Percentiles rank a stretch among this genome's conserved stretches.
Evolutionary conservation across 1,140 invertebrate genomes (phyloP).

Genomic region (Zaprionus davidi): DNA sequence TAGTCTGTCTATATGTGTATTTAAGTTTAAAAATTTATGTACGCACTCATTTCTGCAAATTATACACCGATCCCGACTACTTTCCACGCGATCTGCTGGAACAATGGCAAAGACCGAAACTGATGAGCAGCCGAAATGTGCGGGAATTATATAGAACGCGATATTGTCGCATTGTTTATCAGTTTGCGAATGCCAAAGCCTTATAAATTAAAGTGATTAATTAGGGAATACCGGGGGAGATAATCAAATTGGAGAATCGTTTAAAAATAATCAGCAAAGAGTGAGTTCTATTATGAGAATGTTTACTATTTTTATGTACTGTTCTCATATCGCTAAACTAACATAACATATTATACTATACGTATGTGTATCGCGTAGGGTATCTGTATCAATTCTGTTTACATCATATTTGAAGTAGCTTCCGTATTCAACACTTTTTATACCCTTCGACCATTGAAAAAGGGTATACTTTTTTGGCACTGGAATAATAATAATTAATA

Average conservation of each 20-base stretch:
- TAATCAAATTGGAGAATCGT: constrained; percentile 1
- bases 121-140: neutral
- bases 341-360: too few species aligned
- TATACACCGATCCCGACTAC: neutral
- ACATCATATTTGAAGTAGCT: too few species aligned
- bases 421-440: too few species aligned
- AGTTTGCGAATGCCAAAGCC: neutral
- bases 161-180: constrained; percentile 6
- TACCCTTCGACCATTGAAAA: too few species aligned
- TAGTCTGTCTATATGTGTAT: neutral
- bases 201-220: constrained; percentile 2
- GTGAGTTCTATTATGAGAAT: neutral
- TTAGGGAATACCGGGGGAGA: neutral
- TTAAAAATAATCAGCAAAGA: neutral
- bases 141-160: neutral
- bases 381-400: too few species aligned
- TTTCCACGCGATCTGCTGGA: neutral
- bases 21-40: neutral
- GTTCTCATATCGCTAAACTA: neutral
- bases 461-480: too few species aligned
- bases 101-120: neutral
- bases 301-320: neutral
- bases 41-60: neutral
- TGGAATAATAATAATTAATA: too few species aligned
- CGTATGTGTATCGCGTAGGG: too few species aligned